Conservation (phyloP, 2,113 vertebrate species). For the Sinosuthora webbiana region DNA sequence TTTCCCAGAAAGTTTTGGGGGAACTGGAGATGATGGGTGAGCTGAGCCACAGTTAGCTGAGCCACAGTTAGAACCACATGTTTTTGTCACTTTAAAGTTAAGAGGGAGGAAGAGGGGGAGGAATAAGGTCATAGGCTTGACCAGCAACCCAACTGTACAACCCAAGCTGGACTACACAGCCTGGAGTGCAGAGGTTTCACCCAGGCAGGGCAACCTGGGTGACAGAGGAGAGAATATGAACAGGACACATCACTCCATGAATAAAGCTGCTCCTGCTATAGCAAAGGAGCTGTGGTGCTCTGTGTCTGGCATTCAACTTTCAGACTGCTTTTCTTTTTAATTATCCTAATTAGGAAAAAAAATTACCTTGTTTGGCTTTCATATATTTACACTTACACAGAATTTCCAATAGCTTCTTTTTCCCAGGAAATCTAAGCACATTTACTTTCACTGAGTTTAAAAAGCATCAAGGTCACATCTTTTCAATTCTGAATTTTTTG, state of each 20-base stretch:
- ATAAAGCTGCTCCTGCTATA: neutral
- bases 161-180: neutral
- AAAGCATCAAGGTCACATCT: neutral
- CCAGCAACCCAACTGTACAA: neutral
- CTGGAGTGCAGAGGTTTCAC: neutral
- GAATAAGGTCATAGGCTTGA: neutral
- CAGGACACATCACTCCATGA: neutral
- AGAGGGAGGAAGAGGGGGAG: fast-evolving
- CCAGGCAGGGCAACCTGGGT: neutral
- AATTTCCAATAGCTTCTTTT: neutral
- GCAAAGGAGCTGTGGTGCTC: neutral
- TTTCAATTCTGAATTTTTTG: neutral
- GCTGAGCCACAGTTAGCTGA: neutral
- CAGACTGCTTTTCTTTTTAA: neutral
- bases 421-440: neutral
- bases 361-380: neutral
- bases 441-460: neutral
- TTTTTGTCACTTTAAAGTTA: neutral
- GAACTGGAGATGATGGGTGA: neutral
- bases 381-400: neutral
- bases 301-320: neutral
- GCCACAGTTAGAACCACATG: neutral
- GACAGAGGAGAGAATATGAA: neutral
- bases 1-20: neutral
- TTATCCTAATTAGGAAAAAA: neutral